Conservation (phyloP, 2,113 vertebrate species). For the Pterocles gutturalis region DNA sequence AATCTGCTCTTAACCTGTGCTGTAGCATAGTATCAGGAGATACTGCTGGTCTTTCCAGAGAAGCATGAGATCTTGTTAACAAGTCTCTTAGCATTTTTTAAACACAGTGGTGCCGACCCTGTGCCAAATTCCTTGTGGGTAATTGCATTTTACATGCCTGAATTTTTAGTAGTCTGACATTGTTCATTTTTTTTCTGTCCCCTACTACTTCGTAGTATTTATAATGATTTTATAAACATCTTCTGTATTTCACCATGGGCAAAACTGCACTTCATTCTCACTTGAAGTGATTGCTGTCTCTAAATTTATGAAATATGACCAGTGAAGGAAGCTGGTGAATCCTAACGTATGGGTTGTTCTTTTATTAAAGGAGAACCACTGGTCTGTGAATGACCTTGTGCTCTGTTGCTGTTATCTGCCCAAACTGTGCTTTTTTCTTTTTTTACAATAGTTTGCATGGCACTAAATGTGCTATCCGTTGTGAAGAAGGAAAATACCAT, state of each 20-base stretch:
- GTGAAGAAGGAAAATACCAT: conserved; percentile 90
- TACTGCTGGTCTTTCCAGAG: neutral
- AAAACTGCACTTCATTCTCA: neutral
- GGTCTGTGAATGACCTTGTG: neutral
- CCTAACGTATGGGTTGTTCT: neutral
- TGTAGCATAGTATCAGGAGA: neutral
- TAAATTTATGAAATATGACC: neutral
- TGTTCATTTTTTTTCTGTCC: neutral
- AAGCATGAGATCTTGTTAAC: neutral
- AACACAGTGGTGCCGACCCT: neutral
- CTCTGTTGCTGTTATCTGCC: neutral
- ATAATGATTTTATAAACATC: neutral
- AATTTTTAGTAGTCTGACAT: neutral
- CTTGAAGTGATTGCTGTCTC: neutral
- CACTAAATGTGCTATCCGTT: conserved; percentile 88
- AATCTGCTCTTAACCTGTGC: neutral
- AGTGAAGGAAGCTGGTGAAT: neutral
- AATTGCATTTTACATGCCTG: neutral
- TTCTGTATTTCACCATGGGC: neutral
- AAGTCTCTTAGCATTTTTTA: neutral
- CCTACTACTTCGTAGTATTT: neutral
- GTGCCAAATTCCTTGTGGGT: neutral
- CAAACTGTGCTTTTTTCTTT: neutral
- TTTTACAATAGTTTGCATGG: conserved; percentile 86
- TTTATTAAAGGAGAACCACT: neutral